Conservation (phyloP, 2,888 invertebrate species). For the Zygogramma bicolorata region DNA sequence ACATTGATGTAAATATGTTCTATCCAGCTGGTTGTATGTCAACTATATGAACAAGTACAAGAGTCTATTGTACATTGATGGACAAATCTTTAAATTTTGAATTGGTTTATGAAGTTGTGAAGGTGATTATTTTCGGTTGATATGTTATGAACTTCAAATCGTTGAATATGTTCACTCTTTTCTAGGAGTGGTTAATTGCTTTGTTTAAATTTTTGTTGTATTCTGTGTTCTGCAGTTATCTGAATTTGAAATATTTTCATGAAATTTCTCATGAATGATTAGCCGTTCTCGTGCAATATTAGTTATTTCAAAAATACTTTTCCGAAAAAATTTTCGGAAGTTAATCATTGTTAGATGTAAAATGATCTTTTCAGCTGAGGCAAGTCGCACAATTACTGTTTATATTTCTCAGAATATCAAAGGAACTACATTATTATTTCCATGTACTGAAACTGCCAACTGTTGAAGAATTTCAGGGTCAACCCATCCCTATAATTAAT, state of each 20-base stretch:
- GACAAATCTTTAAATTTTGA: no score
- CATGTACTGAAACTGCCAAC: no score
- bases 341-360: not conserved
- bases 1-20: not conserved
- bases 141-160: not conserved
- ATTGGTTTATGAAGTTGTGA: no score
- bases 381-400: not conserved
- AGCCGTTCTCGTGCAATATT: not conserved
- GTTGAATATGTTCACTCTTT: no score
- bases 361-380: not conserved
- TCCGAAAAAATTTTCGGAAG: not conserved
- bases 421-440: not conserved
- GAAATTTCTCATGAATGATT: slow-evolving; percentile 2
- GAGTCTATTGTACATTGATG: no score
- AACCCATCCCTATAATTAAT: no score
- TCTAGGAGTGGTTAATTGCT: not conserved
- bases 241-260: not conserved
- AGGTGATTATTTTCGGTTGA: not conserved
- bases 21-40: not conserved
- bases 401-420: not conserved
- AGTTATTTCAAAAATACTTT: slow-evolving; percentile 4
- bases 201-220: not conserved
- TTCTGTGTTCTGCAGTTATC: not conserved
- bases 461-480: no score
- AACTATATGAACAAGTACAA: not conserved